A percentile compares a stretch with the other conserved stretches of the same genome.
phyloP scores from a whole-genome alignment of 1,140 invertebrate species.

The Drosophila fuyamai region DNA sequence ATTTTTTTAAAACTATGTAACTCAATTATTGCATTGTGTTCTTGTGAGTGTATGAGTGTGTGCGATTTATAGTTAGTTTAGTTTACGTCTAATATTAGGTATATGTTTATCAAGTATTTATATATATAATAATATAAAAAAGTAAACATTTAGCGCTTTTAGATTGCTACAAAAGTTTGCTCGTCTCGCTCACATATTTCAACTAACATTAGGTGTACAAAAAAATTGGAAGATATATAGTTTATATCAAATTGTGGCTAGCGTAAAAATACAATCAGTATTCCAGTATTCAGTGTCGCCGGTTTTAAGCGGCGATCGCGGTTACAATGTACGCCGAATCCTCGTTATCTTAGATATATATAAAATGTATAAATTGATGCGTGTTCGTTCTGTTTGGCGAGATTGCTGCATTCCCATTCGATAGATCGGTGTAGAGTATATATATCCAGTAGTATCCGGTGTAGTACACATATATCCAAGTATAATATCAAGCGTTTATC shows the following conservation, averaged over 20 bases:
- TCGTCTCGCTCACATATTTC: conserved; percentile 51
- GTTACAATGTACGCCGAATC: conserved; percentile 30
- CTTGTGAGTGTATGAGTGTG: conserved; percentile 39
- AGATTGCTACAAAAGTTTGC: conserved; percentile 50
- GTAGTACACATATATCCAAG: conserved; percentile 48
- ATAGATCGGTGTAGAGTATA: conserved; percentile 53
- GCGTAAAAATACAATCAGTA: conserved; percentile 73
- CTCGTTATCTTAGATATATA: conserved; percentile 32
- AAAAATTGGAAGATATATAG: conserved; percentile 74
- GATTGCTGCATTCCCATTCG: conserved; percentile 58
- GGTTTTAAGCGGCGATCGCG: conserved; percentile 50
- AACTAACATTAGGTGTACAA: conserved; percentile 80
- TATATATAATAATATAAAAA: conserved; percentile 60
- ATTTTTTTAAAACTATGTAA: conserved; percentile 74
- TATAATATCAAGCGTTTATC: conserved; percentile 78
- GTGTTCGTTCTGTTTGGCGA: conserved; percentile 57
- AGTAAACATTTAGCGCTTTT: conserved; percentile 66
- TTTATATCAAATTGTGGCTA: conserved; percentile 78
- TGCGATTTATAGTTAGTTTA: conserved; percentile 50
- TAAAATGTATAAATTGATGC: conserved; percentile 62
- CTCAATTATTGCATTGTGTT: conserved; percentile 74
- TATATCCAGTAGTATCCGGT: conserved; percentile 35
- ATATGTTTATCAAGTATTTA: conserved; percentile 54
- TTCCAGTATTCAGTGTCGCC: conserved; percentile 21
- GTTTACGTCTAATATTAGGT: conserved; percentile 52